Percentiles rank a stretch among this genome's conserved stretches.
Conservation (phyloP, 1,140 invertebrate genomes). For the Nasonia vitripennis region DNA sequence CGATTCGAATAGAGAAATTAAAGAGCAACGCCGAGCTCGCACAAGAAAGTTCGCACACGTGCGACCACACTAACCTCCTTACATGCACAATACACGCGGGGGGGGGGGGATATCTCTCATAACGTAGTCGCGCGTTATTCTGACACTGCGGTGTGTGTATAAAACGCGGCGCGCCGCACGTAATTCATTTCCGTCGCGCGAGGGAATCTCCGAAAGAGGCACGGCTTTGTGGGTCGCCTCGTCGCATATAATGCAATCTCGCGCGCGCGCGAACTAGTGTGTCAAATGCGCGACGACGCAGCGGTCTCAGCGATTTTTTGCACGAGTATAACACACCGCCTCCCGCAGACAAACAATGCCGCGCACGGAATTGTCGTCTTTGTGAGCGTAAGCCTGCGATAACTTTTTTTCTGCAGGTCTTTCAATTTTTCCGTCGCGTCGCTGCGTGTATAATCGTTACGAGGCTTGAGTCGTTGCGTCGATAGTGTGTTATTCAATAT, state of each 20-base stretch:
- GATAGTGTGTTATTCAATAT: neutral
- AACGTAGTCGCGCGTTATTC: neutral
- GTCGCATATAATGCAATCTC: neutral
- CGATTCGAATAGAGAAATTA: neutral
- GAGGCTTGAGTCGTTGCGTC: neutral
- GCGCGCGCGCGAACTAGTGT: neutral
- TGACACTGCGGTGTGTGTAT: neutral
- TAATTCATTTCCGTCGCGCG: constrained; percentile 17
- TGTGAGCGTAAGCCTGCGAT: too few relatives aligned
- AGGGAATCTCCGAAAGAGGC: constrained; percentile 3
- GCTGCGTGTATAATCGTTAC: neutral
- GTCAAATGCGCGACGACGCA: constrained; percentile 10
- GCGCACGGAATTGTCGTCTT: neutral
- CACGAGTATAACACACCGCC: neutral
- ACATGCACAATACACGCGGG: neutral
- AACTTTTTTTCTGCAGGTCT: neutral
- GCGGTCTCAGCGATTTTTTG: neutral
- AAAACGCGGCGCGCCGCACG: neutral
- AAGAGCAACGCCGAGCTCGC: neutral
- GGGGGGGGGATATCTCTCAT: neutral
- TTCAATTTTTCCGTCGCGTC: neutral
- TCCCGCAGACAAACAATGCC: constrained; percentile 34
- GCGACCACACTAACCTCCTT: neutral
- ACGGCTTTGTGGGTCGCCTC: neutral
- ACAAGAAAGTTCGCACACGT: neutral